Evolutionary conservation across 1,140 invertebrate species (phyloP).

Genomic region (Drosophila bocki): DNA sequence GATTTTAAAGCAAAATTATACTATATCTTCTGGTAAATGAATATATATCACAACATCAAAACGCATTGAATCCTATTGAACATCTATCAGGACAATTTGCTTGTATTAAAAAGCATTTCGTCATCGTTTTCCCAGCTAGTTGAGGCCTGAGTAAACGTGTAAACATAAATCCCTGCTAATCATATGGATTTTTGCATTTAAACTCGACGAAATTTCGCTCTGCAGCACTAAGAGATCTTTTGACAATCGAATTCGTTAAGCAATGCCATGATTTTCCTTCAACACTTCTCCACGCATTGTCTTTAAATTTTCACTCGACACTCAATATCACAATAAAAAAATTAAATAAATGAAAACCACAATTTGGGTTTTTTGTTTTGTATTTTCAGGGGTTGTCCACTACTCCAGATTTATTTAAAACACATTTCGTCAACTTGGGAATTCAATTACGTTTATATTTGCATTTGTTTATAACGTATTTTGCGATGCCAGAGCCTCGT

Average conservation of each 20-base stretch:
- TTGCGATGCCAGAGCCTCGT: constrained; percentile 27
- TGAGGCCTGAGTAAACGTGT: too few relatives aligned
- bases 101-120: not conserved
- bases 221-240: not conserved
- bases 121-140: too few relatives aligned
- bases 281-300: not conserved
- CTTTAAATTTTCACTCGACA: constrained; percentile 7
- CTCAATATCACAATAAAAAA: constrained; percentile 23
- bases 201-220: not conserved
- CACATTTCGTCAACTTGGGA: constrained; percentile 27
- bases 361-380: constrained; percentile 36
- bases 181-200: not conserved
- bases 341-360: constrained; percentile 37
- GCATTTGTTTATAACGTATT: constrained; percentile 32
- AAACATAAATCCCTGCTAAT: not conserved
- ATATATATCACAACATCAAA: not conserved
- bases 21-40: too few relatives aligned
- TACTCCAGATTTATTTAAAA: constrained; percentile 46
- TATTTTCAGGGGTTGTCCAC: constrained; percentile 34
- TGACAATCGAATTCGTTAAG: too few relatives aligned
- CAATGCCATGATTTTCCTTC: not conserved
- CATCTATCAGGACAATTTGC: not conserved
- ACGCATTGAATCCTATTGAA: not conserved
- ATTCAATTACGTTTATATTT: constrained; percentile 18
- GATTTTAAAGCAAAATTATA: not conserved